These are phyloP conservation scores for Neodiprion pinetum DNA, from an alignment of 1,140 invertebrate genomes.

Conservation along the genomic window DNA sequence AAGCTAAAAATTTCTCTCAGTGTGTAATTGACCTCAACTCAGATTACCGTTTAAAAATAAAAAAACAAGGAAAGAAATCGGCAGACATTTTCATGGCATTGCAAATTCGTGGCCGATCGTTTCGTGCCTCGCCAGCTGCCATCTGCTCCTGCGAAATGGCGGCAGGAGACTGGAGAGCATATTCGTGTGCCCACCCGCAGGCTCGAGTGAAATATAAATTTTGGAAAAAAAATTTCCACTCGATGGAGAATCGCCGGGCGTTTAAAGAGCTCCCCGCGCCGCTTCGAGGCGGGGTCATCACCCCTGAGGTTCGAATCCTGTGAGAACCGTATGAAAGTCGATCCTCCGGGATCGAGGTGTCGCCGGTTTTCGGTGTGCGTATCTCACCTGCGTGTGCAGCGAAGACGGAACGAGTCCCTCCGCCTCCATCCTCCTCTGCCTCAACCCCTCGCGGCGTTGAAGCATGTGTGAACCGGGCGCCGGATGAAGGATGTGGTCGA, in stretches of 20 bases:
- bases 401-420: not conserved
- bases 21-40: too few relatives aligned
- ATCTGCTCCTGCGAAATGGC: too few relatives aligned
- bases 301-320: conserved; percentile 40
- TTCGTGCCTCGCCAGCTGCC: too few relatives aligned
- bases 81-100: too few relatives aligned
- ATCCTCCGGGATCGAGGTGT: conserved; percentile 31
- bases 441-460: not conserved
- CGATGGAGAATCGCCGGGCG: not conserved
- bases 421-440: not conserved
- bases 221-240: conserved; percentile 7
- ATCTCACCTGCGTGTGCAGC: not conserved
- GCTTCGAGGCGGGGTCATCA: conserved; percentile 42
- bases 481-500: conserved; percentile 50
- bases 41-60: too few relatives aligned
- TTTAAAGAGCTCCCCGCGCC: conserved; percentile 43
- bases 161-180: too few relatives aligned
- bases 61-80: too few relatives aligned
- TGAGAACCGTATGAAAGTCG: conserved; percentile 53
- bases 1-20: too few relatives aligned
- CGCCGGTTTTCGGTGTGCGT: not conserved
- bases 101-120: too few relatives aligned
- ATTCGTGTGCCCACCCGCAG: not conserved
- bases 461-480: not conserved
- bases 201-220: not conserved